phyloP scores from a whole-genome alignment of 2,113 vertebrate genomes.

The Macquaria australasica region DNA sequence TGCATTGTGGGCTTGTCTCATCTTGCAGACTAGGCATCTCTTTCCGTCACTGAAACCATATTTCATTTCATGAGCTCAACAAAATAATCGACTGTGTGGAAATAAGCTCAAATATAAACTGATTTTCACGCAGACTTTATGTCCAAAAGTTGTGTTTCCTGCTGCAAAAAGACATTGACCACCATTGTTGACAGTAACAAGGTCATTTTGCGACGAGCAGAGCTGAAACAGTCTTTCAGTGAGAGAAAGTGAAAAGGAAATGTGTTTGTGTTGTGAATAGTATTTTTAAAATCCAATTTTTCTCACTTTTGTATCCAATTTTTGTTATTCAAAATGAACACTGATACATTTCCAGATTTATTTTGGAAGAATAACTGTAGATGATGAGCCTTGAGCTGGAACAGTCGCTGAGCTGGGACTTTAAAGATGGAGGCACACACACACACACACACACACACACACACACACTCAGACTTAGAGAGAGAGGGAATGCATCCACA shows the following conservation, averaged over 20 bases:
- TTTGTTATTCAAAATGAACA: not conserved
- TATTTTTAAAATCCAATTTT: not conserved
- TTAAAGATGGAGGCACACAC: conserved; percentile 45
- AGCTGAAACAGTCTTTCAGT: not conserved
- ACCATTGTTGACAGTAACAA: not conserved
- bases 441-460: not conserved
- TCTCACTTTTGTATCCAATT: not conserved
- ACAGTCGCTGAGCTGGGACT: conserved; percentile 3
- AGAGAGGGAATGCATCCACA: conserved; percentile 76
- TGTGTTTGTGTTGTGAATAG: not conserved
- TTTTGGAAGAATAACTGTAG: conserved; percentile 5
- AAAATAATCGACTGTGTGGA: not conserved
- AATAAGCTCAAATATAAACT: not conserved
- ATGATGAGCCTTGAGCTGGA: not conserved
- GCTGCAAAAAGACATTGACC: not conserved
- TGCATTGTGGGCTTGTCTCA: not conserved
- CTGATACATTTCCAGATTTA: not conserved
- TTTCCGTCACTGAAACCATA: not conserved
- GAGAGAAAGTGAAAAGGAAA: not conserved
- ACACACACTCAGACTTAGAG: not conserved
- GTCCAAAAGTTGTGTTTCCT: not conserved
- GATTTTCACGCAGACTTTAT: not conserved
- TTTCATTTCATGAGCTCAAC: conserved; percentile 8
- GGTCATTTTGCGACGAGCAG: not conserved
- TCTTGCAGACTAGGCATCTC: conserved; percentile 13